These are phyloP conservation scores for Bellardia pandia DNA, from an alignment of 2,888 invertebrate genomes.

Conservation along the genomic window DNA sequence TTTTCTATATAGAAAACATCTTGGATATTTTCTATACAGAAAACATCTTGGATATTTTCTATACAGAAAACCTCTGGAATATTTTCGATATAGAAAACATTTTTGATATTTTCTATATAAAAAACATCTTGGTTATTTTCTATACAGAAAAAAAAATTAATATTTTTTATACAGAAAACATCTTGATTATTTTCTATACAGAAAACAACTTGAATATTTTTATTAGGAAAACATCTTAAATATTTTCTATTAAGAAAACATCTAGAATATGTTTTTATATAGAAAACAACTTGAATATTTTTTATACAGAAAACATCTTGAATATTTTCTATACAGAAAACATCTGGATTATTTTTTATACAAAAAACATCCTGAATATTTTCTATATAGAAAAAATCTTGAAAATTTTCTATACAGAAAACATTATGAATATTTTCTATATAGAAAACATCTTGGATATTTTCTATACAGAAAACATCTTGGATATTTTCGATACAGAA, in stretches of 20 bases:
- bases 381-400: not conserved
- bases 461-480: slow-evolving; percentile 10
- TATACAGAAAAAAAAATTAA: not conserved
- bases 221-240: not conserved
- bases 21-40: not conserved
- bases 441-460: slow-evolving; percentile 4
- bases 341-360: not conserved
- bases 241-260: slow-evolving; percentile 20
- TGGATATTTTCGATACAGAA: not conserved
- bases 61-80: not conserved
- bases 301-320: not conserved
- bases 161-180: not conserved
- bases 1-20: slow-evolving; percentile 21
- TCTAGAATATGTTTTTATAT: not conserved
- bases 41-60: not conserved
- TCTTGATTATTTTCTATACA: not conserved
- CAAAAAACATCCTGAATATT: not conserved
- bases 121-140: not conserved
- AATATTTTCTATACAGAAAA: slow-evolving; percentile 12
- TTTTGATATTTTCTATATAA: not conserved
- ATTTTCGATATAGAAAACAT: slow-evolving; percentile 12
- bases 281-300: not conserved
- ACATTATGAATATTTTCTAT: not conserved
- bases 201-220: not conserved
- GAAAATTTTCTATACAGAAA: slow-evolving; percentile 12